Evolutionary conservation across 2,113 vertebrate genomes (phyloP), one percentile per base, ranked within the genome.

Genomic region (Pseudorectes ferrugineus): DNA sequence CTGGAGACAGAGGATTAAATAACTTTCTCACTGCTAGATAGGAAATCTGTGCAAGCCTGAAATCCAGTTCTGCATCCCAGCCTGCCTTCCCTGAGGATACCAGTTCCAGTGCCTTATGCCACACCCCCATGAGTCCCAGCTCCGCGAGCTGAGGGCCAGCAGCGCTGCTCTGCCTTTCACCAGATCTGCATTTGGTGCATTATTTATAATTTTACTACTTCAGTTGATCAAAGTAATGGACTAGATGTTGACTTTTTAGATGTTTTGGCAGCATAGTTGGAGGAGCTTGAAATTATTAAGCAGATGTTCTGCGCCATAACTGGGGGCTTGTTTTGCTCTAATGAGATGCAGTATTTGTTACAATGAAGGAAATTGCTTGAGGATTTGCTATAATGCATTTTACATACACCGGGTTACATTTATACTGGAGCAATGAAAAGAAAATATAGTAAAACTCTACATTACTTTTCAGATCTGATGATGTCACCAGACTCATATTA

Each of bases 371-470:
- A 97, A 97, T 90, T 93, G 85, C 95, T 94, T 87, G 78, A 10
- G 87, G 74, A 93, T 97, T 96, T 97, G 80, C 82, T 82, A 36
- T 97, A 97, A 97, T 97, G 95, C 91, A 90, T 97, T 98, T 97
- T 92, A 92, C 94, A 97, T 85, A 89, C 89, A 77, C 9, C 8
- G 55, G 43, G 87, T 63, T 82, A 74, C 79, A 80, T 89, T 94
- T 94, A 92, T 93, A 96, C 94, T 95, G 94, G 46, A 79, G 68
- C 72, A 79, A 97, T 85, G 92, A 74, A 91, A 84, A 66, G 55
- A 77, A 51, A 88, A 61, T 57, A 91, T 52, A 92, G 81, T 84
- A 96, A 96, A 97, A 95, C 33, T 71, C 74, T 79, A 35, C 80
- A 79, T 93, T 93, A 86, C 68, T 97, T 93, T 96, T 95, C 95